Conservation (phyloP, 2,113 vertebrate species). For the Cavia aperea region DNA sequence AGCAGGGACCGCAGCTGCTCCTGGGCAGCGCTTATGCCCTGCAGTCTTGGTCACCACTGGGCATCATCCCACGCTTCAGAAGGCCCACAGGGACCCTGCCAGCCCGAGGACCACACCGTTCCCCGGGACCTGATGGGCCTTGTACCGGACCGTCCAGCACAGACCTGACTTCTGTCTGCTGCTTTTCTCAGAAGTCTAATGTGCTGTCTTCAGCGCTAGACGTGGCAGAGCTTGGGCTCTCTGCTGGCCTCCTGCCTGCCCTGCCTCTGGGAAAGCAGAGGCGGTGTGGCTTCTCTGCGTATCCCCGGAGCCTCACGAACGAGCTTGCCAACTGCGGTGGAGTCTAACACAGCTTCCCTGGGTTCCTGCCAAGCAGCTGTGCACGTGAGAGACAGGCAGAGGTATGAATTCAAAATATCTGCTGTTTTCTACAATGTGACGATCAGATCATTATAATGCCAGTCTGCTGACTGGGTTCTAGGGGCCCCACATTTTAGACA, state of each 20-base stretch:
- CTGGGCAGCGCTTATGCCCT: not conserved
- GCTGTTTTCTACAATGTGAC: not conserved
- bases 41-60: not conserved
- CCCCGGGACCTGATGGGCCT: not conserved
- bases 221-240: rapidly evolving
- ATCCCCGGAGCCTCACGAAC: not conserved
- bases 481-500: rapidly evolving
- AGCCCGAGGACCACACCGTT: no score
- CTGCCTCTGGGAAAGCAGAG: not conserved
- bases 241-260: not conserved
- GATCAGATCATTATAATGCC: rapidly evolving
- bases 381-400: not conserved
- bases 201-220: rapidly evolving
- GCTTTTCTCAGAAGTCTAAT: not conserved
- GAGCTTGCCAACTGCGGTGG: not conserved
- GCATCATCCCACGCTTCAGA: rapidly evolving
- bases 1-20: not conserved
- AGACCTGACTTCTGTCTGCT: not conserved
- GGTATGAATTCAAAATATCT: not conserved
- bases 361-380: not conserved
- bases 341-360: not conserved
- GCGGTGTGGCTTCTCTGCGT: not conserved
- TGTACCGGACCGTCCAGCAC: rapidly evolving
- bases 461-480: rapidly evolving
- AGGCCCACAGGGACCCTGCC: not conserved